Evolutionary conservation across 2,113 vertebrate genomes (phyloP).

Genomic region (Mustela nigripes): DNA sequence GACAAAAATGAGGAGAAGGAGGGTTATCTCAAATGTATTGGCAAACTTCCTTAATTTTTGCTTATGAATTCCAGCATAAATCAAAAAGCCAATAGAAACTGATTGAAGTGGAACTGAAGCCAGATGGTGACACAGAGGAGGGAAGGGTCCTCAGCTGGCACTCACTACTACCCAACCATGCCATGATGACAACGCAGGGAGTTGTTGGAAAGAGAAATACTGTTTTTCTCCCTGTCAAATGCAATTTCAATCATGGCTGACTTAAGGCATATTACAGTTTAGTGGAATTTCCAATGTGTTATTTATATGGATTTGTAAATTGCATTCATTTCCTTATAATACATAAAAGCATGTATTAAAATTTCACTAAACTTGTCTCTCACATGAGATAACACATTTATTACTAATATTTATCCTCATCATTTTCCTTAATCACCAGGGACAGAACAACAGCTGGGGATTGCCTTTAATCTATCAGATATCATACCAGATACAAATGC

Average conservation of each 20-base stretch:
- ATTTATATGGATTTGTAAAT: constrained; percentile 60
- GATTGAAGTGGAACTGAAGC: constrained; percentile 70
- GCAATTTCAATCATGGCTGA: constrained; percentile 79
- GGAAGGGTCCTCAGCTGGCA: constrained; percentile 73
- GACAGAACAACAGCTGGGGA: constrained; percentile 46
- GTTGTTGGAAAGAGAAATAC: constrained; percentile 73
- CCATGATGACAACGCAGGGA: constrained; percentile 71
- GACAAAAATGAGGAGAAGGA: constrained; percentile 33
- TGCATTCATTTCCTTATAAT: constrained; percentile 62
- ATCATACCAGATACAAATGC: constrained; percentile 36
- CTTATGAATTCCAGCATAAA: constrained; percentile 76
- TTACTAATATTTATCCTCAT: constrained; percentile 54
- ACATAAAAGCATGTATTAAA: constrained; percentile 50
- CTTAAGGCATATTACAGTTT: constrained; percentile 80
- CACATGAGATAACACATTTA: constrained; percentile 41
- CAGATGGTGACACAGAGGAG: constrained; percentile 71
- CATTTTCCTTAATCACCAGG: constrained; percentile 63
- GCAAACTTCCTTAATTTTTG: constrained; percentile 59
- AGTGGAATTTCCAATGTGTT: constrained; percentile 75
- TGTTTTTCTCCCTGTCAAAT: constrained; percentile 74
- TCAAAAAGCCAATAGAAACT: constrained; percentile 70
- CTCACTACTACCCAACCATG: constrained; percentile 72
- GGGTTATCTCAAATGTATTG: background rate
- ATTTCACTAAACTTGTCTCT: constrained; percentile 58
- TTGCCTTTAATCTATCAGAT: constrained; percentile 62